A percentile compares a stretch with the other conserved stretches of the same genome.
These are phyloP conservation scores for Menura novaehollandiae DNA, from an alignment of 2,113 vertebrate species.

Conservation along the genomic window DNA sequence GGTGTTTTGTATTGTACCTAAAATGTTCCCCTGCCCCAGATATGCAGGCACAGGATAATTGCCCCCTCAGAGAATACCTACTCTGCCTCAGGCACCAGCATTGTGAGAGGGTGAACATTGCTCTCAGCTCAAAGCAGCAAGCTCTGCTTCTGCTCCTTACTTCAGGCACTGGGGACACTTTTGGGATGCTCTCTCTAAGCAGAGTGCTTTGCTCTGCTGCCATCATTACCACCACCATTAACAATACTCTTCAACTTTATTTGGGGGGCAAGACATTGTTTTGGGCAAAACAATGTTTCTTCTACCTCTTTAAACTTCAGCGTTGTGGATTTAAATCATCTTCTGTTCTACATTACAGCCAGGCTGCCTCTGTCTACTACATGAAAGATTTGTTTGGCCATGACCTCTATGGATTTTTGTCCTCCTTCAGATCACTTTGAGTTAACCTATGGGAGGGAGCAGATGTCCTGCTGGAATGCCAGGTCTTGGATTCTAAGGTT, in stretches of 20 bases:
- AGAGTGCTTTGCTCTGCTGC: background rate
- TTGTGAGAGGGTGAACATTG: no score
- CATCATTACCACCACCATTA: background rate
- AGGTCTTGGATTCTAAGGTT: background rate
- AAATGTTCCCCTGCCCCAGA: background rate
- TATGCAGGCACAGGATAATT: background rate
- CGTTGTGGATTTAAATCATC: background rate
- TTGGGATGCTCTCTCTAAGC: background rate
- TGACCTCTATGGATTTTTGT: background rate
- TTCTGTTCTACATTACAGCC: rapidly evolving
- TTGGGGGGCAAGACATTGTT: no score
- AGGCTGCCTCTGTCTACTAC: background rate
- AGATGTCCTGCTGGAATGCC: background rate
- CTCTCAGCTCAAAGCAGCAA: background rate
- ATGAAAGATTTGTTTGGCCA: background rate
- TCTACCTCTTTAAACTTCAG: background rate
- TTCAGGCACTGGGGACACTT: background rate
- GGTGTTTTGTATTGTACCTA: rapidly evolving
- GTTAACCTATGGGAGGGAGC: background rate
- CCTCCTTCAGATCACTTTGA: background rate
- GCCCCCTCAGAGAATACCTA: rapidly evolving
- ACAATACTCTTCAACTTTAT: background rate
- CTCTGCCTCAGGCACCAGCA: background rate
- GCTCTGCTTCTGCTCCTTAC: background rate
- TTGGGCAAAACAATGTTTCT: background rate